Evolutionary conservation across 2,797 vertebrate genomes (phyloP).

Genomic region (Hipposideros larvatus): DNA sequence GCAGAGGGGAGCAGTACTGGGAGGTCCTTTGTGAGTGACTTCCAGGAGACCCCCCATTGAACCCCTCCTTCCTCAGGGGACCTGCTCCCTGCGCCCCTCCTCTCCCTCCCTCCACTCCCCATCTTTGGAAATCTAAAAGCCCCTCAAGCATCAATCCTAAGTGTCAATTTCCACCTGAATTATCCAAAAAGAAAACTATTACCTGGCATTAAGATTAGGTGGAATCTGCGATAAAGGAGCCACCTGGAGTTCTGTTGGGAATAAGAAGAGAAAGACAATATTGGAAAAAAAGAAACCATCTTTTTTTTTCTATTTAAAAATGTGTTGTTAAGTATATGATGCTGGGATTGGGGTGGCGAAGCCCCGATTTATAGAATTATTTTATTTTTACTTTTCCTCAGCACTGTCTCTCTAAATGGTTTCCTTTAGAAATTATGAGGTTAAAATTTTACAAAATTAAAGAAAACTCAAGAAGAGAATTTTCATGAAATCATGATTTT

Average conservation of each 20-base stretch:
- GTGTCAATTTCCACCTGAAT: neutral
- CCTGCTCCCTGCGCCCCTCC: neutral
- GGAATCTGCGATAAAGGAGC: accelerated
- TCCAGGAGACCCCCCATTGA: neutral
- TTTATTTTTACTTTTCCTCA: neutral
- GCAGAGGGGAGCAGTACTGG: neutral
- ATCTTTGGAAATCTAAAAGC: neutral
- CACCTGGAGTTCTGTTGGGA: neutral
- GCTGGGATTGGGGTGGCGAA: neutral
- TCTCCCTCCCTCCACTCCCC: accelerated
- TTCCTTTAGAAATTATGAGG: neutral
- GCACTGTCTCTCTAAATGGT: neutral
- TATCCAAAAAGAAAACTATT: slow-evolving; percentile 21
- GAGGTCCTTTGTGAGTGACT: neutral
- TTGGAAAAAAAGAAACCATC: neutral
- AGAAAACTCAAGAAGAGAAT: neutral
- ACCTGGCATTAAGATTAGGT: slow-evolving; percentile 14
- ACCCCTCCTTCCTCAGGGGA: neutral
- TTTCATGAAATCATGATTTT: slow-evolving; percentile 29
- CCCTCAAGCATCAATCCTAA: neutral
- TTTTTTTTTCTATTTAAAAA: slow-evolving; percentile 33
- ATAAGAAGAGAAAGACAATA: slow-evolving; percentile 58
- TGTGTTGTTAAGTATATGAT: neutral
- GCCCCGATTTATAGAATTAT: neutral
- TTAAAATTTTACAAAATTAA: neutral